A percentile compares a stretch with the other conserved stretches of the same genome.
These are phyloP conservation scores for Ephydatia muelleri DNA, from an alignment of 37 sponge, comb jelly and placozoan species.

Conservation along the genomic window DNA sequence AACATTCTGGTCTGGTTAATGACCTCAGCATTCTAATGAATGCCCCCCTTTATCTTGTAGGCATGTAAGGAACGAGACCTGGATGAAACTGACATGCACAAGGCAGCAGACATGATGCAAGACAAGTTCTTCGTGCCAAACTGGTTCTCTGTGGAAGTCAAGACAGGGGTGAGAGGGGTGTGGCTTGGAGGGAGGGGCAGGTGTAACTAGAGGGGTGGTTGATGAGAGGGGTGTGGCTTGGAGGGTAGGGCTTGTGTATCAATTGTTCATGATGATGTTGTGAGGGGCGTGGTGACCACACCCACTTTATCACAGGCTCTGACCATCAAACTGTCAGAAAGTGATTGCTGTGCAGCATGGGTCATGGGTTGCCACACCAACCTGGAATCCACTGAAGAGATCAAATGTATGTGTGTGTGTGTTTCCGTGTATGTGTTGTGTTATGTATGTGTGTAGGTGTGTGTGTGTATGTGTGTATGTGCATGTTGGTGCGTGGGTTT, in stretches of 20 bases:
- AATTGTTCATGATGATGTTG: background rate
- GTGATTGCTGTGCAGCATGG: conserved; percentile 74
- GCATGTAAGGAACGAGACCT: conserved; percentile 65
- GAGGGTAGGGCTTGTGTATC: background rate
- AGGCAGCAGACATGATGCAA: conserved; percentile 68
- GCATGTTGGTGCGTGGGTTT: background rate
- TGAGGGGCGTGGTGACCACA: background rate
- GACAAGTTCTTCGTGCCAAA: conserved; percentile 84
- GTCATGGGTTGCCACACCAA: conserved; percentile 47
- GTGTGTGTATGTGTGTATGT: no score
- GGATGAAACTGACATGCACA: conserved; percentile 86
- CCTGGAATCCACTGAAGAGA: conserved; percentile 28
- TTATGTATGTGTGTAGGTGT: background rate
- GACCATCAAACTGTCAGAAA: conserved; percentile 67
- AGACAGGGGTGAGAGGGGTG: conserved; percentile 86
- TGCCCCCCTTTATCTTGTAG: conserved; percentile 28
- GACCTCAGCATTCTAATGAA: background rate
- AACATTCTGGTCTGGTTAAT: no score
- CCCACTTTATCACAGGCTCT: conserved; percentile 41
- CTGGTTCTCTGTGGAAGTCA: conserved; percentile 94
- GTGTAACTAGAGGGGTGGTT: no score
- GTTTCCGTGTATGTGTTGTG: background rate
- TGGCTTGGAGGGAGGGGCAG: background rate
- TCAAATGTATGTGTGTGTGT: conserved; percentile 44
- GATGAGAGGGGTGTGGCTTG: background rate